Evolutionary conservation across 2,113 vertebrate genomes (phyloP).

Genomic region (Vireo altiloquus): DNA sequence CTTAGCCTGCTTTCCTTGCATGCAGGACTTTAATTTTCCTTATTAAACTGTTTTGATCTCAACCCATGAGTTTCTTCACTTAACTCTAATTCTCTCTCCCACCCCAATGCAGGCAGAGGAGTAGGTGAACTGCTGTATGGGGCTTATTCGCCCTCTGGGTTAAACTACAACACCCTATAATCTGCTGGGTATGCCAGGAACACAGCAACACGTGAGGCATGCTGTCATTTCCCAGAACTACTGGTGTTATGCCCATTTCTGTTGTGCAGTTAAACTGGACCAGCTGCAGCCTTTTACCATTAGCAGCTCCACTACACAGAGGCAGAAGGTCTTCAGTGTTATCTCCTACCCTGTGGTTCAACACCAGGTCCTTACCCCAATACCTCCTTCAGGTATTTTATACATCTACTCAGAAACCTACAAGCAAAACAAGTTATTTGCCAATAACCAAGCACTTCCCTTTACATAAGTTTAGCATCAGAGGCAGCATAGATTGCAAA

Average conservation of each 20-base stretch:
- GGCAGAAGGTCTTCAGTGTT: rapidly evolving
- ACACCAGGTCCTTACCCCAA: background rate
- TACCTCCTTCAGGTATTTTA: background rate
- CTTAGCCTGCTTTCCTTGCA: background rate
- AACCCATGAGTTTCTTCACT: background rate
- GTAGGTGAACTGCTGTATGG: background rate
- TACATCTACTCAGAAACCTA: background rate
- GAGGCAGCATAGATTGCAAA: background rate
- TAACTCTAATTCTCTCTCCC: background rate
- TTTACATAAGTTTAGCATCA: background rate
- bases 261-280: background rate
- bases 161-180: rapidly evolving
- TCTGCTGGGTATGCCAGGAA: background rate
- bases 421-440: background rate
- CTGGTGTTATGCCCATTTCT: background rate
- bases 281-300: background rate
- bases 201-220: rapidly evolving
- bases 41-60: background rate
- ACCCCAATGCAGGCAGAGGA: background rate
- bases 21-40: background rate
- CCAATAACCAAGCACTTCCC: background rate
- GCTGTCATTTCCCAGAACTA: background rate
- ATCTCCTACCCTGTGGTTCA: background rate
- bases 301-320: background rate
- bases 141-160: background rate